A percentile compares a stretch with the other conserved stretches of the same genome.
Evolutionary conservation across 2,797 vertebrate species (phyloP).

Genomic region (Characodon lateralis): DNA sequence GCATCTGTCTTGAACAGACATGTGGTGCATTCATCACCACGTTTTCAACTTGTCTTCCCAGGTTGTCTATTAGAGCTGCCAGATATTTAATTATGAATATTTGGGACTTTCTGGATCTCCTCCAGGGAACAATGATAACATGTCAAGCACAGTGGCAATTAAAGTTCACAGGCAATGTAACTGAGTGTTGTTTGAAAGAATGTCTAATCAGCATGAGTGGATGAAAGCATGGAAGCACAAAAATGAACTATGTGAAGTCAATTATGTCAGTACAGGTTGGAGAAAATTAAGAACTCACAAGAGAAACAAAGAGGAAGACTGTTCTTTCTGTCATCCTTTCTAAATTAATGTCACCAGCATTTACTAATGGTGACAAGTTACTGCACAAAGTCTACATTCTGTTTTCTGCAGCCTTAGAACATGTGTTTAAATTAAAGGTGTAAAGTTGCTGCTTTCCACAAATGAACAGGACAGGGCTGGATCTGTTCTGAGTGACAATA

Average conservation of each 20-base stretch:
- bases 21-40: not conserved
- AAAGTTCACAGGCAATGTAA: not conserved
- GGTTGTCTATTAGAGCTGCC: not conserved
- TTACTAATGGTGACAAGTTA: too few species aligned
- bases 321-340: not conserved
- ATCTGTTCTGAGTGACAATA: too few species aligned
- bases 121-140: not conserved
- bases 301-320: not conserved
- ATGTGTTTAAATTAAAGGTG: too few species aligned
- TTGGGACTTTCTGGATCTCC: not conserved
- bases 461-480: too few species aligned
- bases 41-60: not conserved
- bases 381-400: too few species aligned
- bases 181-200: not conserved
- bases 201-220: slow-evolving; percentile 5
- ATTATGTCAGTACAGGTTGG: slow-evolving; percentile 1
- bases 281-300: not conserved
- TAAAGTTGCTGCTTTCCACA: too few species aligned
- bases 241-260: not conserved
- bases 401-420: too few species aligned
- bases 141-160: slow-evolving; percentile 2
- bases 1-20: not conserved
- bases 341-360: not conserved
- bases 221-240: not conserved
- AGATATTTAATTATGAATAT: not conserved